Evolutionary conservation across 1,140 invertebrate species (phyloP).

Genomic region (Papilio dardanus): DNA sequence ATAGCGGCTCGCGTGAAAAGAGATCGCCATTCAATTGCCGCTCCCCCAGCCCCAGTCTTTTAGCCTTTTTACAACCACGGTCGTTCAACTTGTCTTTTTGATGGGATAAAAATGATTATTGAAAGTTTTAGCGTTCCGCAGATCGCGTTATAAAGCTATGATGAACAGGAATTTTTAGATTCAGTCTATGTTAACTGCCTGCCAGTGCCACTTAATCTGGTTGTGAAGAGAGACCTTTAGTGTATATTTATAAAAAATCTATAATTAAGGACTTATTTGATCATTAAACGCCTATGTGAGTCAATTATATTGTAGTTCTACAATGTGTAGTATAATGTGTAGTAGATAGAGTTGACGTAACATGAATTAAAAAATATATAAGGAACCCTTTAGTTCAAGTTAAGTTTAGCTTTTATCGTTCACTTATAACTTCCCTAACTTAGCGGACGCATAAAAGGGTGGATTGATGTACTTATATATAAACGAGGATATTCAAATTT

Average conservation of each 20-base stretch:
- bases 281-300: no score
- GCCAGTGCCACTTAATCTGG: no score
- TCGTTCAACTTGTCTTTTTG: conserved; percentile 67
- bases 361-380: background rate
- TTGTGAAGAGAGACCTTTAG: no score
- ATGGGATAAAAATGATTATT: conserved; percentile 50
- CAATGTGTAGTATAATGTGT: no score
- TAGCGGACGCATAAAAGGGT: conserved; percentile 15
- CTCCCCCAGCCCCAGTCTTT: conserved; percentile 41
- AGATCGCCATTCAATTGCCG: conserved; percentile 41
- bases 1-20: conserved; percentile 24
- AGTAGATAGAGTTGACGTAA: no score
- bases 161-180: no score
- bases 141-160: background rate
- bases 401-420: background rate
- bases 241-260: no score
- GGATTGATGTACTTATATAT: conserved; percentile 1
- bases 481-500: background rate
- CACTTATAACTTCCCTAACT: conserved; percentile 1
- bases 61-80: conserved; percentile 53
- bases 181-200: no score
- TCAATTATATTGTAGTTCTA: no score
- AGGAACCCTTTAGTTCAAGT: background rate
- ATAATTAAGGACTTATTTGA: no score
- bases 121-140: conserved; percentile 27